Base-by-base conservation (phyloP, 2,888 invertebrate species). In the Sisyra terminalis region DNA sequence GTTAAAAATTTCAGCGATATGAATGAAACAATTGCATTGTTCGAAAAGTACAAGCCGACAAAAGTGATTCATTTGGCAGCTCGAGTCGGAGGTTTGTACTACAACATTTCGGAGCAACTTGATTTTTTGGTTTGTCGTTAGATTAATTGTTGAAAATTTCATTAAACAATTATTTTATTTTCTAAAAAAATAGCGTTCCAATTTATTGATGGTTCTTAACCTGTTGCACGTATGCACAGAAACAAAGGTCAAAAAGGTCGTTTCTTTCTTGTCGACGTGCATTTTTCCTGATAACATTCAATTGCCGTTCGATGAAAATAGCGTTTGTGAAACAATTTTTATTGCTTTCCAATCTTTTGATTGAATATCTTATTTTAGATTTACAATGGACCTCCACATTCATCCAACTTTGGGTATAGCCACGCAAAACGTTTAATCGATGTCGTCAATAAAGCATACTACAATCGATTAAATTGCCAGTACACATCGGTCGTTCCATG, bases 51-150 rank as follows among this genome's bases (percentile, higher is more conserved):
- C 50, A 73, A 73, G 51, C 97, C 97, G 0, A 94, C 93, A 0
- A 88, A 94, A 70, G 93, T 98, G 1, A 83, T 98, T 48, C 97
- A 98, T 61, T 67, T 99, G 55, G 98, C 98, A 3, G 98, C 98
- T 0, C 90, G 90, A 86, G 98, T 99, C 43, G 98, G 98, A 10
- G 98, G 98, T 0, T 68, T 98, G 2, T 99, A 90, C 58, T 80
- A 87, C 57, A 98, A 99, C 58, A 86, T 98, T 82, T 73, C 80
- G 45, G 84, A 93, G 56, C 98, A 98, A 65, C 70, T 97, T 55
- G 92, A 94, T 52, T 98, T 98, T 62, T 75, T 93, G 70, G 93
- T 93, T 67, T 75, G 71, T 64, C 46, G 16, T 31, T n/a, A 3
- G 11, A 35, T 18, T 38, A 30, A 34, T 37, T 37, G 14, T 3